Evolutionary conservation across 2,797 vertebrate genomes (phyloP).

Genomic region (Tarsius wallacei): DNA sequence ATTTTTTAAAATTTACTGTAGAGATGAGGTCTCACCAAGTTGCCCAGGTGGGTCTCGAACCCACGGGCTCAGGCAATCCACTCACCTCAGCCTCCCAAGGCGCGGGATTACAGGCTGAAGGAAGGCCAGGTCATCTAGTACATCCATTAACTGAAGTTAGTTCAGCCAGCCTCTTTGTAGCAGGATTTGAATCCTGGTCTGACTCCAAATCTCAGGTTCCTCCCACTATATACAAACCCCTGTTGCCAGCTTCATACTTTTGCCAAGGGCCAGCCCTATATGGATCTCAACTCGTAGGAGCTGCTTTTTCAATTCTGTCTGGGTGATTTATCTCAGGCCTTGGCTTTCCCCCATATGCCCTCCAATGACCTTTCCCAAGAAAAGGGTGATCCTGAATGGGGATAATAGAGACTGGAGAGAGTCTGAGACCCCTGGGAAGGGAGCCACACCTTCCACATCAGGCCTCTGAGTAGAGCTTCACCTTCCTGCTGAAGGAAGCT

Average conservation of each 20-base stretch:
- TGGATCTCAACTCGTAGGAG: background rate
- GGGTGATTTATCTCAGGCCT: background rate
- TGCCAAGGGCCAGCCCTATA: background rate
- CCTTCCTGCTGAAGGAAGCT: background rate
- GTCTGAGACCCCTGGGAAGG: background rate
- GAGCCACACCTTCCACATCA: background rate
- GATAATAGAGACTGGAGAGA: background rate
- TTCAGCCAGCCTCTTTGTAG: background rate
- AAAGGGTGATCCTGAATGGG: background rate
- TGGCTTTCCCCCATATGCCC: background rate
- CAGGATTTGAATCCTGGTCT: background rate
- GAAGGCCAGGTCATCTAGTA: background rate
- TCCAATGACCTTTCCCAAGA: background rate
- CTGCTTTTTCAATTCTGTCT: background rate
- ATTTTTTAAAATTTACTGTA: too few relatives aligned
- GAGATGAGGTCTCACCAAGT: too few relatives aligned
- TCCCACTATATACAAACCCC: background rate
- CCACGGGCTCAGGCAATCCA: too few relatives aligned
- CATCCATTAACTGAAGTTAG: background rate
- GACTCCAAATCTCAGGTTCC: background rate
- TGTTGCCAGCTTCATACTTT: background rate
- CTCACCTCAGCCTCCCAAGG: too few relatives aligned
- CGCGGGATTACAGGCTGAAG: too few relatives aligned
- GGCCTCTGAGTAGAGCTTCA: background rate
- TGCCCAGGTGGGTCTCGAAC: too few relatives aligned